These are phyloP conservation scores for Butorides virescens DNA, from an alignment of 2,113 vertebrate genomes.

Conservation along the genomic window DNA sequence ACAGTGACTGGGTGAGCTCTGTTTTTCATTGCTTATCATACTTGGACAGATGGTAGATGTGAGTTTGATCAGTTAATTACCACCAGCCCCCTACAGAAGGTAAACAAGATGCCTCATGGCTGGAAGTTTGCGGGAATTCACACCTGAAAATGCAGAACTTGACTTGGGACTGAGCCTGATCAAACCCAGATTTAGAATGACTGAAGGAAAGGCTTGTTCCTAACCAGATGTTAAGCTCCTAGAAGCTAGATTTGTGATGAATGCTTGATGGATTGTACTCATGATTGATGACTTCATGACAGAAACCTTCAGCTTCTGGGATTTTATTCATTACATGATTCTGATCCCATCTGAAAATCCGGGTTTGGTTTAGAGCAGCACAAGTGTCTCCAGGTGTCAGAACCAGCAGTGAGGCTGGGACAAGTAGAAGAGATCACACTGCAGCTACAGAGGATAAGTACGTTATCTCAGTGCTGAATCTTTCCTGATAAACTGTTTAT, in stretches of 20 bases:
- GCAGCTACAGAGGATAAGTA: not conserved
- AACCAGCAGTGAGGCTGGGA: not conserved
- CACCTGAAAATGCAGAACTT: not conserved
- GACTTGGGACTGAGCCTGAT: not conserved
- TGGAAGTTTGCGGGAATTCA: not conserved
- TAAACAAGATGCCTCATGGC: not conserved
- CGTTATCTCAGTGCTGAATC: not conserved
- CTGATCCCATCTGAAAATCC: not conserved
- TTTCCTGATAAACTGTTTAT: not conserved
- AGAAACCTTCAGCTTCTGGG: not conserved
- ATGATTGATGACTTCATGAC: not conserved
- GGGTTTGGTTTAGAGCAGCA: not conserved
- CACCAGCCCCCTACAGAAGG: not conserved
- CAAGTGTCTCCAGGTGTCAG: not conserved
- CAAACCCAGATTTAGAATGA: not conserved
- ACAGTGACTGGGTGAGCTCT: accelerated
- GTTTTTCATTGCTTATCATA: not conserved
- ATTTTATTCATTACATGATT: not conserved
- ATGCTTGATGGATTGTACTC: not conserved
- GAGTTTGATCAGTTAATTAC: not conserved
- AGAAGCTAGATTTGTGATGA: not conserved
- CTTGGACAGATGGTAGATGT: not conserved
- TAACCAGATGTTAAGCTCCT: not conserved
- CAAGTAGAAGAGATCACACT: not conserved
- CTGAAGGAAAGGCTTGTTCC: not conserved